Percentiles rank a stretch among this genome's conserved stretches.
These are phyloP conservation scores for Arizona elegans DNA, from an alignment of 2,113 vertebrate species.

Conservation along the genomic window DNA sequence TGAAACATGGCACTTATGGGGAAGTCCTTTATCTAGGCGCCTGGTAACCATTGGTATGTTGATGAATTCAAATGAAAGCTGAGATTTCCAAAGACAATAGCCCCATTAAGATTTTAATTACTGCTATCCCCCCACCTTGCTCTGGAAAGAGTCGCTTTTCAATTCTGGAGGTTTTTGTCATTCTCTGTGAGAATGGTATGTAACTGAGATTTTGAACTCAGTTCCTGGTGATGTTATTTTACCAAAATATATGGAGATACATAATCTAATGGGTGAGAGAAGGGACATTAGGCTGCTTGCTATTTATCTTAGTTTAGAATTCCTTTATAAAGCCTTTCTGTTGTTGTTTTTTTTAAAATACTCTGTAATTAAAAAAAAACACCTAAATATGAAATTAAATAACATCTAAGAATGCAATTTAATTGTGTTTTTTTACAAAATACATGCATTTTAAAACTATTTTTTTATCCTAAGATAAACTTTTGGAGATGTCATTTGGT, in stretches of 20 bases:
- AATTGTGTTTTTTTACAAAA: not conserved
- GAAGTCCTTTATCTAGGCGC: constrained; percentile 26
- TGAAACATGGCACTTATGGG: constrained; percentile 37
- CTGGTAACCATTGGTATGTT: constrained; percentile 23
- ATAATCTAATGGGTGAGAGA: not conserved
- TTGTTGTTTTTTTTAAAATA: not conserved
- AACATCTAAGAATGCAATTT: not conserved
- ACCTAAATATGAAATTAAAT: not conserved
- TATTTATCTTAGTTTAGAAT: not conserved
- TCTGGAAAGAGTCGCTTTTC: constrained; percentile 43
- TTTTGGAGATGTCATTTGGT: too few species aligned
- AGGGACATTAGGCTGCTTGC: not conserved
- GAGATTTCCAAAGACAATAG: constrained; percentile 32
- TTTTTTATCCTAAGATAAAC: not conserved
- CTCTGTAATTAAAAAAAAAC: not conserved
- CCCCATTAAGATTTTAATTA: constrained; percentile 50
- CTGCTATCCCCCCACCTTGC: not conserved
- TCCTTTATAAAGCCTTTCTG: not conserved
- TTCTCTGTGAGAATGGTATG: constrained; percentile 55
- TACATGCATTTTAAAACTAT: not conserved
- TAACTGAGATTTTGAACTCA: constrained; percentile 63
- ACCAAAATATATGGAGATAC: constrained; percentile 12
- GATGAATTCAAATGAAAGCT: constrained; percentile 34
- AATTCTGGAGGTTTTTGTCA: constrained; percentile 39
- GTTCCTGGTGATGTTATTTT: constrained; percentile 60